Evolutionary conservation across 2,797 vertebrate species (phyloP), one percentile per base, ranked within the genome.

Genomic region (Eupleurogrammus muticus): DNA sequence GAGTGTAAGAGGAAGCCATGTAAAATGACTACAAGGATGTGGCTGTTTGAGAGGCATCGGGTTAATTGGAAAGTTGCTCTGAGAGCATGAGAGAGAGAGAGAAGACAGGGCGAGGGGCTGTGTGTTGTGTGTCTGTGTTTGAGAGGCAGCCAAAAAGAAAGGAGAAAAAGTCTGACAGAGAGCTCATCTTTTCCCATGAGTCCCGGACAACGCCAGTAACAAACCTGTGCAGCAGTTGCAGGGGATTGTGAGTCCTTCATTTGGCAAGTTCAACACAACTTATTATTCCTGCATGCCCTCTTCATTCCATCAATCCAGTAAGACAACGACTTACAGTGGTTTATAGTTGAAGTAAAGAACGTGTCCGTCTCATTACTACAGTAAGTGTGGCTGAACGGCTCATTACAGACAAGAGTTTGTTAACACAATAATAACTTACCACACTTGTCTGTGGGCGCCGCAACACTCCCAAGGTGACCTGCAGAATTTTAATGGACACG

Each of bases 31-130:
- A 86, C 81, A 80, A 75, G 81, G 70, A 44, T 60, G 61, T 12
- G 47, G 59, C 3, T 24, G 73, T 63, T 65, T 2, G 6, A 16
- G 70, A 74, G 65, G 75, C 79, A 51, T 74, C 53, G 44, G 85
- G 85, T 85, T 90, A 89, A 91, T 87, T 89, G 75, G 61, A 66
- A 61, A 82, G 81, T 63, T 86, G 79, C 84, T 87, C 65, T 70
- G 82, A 68, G 72, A 80, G 60, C 34, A 58, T 21, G 49, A 61
- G 53, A 52, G 54, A 59, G 47, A 55, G 21, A 21, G 55, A 53
- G 42, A 70, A 66, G 51, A 50, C 54, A 66, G 62, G 59, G 62
- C 68, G 64, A 66, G 38, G n/a, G 64, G 62, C 60, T 64, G 12
- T 36, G 35, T 53, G 40, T 44, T 49, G 59, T 16, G 11, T 56